Evolutionary conservation across 2,888 invertebrate genomes (phyloP).

Genomic region (Magallana nippona): DNA sequence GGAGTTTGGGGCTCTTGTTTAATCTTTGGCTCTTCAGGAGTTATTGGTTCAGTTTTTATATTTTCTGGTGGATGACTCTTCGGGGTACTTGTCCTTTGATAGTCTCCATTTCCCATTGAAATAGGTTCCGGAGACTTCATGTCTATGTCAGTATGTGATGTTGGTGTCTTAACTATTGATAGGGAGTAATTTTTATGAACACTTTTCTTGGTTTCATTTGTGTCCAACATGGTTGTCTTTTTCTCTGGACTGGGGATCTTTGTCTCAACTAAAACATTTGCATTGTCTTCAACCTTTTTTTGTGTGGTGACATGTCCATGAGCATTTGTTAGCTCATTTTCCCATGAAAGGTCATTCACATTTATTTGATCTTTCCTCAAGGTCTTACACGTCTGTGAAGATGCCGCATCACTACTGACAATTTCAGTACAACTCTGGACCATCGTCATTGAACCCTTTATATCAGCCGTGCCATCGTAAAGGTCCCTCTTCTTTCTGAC

Average conservation of each 20-base stretch:
- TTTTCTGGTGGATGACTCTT: background rate
- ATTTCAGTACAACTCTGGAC: background rate
- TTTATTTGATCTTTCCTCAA: background rate
- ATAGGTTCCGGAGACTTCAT: background rate
- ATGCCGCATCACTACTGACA: background rate
- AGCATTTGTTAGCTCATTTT: no score
- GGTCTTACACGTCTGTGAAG: background rate
- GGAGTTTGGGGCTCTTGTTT: conserved; percentile 1
- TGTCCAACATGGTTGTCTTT: background rate
- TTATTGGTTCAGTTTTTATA: conserved; percentile 1
- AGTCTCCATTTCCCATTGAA: background rate
- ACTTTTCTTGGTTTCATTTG: background rate
- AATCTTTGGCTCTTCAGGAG: background rate
- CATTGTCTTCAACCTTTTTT: no score
- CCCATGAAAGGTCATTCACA: background rate
- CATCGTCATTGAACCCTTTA: background rate
- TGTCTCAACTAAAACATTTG: no score
- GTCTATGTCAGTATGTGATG: no score
- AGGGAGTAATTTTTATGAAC: background rate
- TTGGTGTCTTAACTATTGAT: no score
- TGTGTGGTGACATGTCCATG: no score
- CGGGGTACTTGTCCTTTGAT: background rate
- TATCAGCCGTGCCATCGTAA: background rate
- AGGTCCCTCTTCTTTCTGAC: background rate
- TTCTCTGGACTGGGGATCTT: no score